Evolutionary conservation across 1,140 invertebrate species (phyloP).

Genomic region (Babylonia areolata): DNA sequence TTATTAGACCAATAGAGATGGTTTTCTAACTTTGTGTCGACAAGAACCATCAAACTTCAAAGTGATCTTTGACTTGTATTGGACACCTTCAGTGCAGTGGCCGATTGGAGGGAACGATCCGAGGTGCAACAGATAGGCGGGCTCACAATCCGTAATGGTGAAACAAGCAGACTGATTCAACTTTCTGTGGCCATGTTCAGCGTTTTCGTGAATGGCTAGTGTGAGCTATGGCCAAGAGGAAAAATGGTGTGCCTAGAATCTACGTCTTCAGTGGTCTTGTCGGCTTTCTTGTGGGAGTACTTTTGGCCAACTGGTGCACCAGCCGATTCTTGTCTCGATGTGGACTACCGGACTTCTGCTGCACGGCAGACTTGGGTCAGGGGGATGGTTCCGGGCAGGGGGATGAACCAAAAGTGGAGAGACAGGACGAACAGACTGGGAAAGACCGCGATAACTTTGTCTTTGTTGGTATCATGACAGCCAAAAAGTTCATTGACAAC

Average conservation of each 20-base stretch:
- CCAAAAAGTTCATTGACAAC: conserved; percentile 90
- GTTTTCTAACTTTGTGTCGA: no score
- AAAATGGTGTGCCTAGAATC: conserved; percentile 39
- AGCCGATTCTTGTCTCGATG: conserved; percentile 38
- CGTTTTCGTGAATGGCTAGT: conserved; percentile 45
- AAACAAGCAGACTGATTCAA: neutral
- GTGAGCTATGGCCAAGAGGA: conserved; percentile 47
- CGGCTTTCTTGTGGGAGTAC: conserved; percentile 50
- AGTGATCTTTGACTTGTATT: no score
- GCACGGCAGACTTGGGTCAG: conserved; percentile 43
- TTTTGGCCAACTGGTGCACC: conserved; percentile 52
- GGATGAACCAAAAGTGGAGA: conserved; percentile 33
- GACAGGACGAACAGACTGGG: conserved; percentile 35
- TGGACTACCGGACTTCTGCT: conserved; percentile 45
- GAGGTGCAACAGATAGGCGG: neutral
- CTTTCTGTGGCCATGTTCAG: neutral
- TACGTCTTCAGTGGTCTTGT: conserved; percentile 33
- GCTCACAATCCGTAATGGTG: neutral
- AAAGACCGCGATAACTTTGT: conserved; percentile 60
- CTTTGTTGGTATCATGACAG: conserved; percentile 97
- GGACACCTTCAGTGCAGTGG: no score
- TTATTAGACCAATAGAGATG: no score
- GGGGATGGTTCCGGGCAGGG: conserved; percentile 17
- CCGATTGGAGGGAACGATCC: no score
- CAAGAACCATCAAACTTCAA: no score